phyloP scores from a whole-genome alignment of 2,888 invertebrate species.

The Drosophila siamana region DNA sequence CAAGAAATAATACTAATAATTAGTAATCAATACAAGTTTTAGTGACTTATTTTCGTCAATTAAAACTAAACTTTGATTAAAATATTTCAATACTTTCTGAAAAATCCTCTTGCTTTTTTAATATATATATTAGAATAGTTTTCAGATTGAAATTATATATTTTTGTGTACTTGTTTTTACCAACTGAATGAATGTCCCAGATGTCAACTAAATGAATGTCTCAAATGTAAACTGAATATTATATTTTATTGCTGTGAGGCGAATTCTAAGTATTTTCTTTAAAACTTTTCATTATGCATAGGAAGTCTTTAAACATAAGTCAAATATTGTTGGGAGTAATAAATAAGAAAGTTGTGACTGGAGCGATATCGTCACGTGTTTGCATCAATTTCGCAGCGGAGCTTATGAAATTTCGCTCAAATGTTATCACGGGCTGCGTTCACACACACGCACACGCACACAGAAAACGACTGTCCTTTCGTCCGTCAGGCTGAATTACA shows the following conservation, averaged over 20 bases:
- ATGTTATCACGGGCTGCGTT: conserved; percentile 2
- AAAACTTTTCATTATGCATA: neutral
- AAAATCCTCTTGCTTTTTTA: no score
- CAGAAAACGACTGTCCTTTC: conserved; percentile 3
- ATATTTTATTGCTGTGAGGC: neutral
- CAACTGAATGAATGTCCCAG: no score
- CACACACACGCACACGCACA: conserved; percentile 9
- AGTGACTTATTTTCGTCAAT: no score
- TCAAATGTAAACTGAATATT: neutral
- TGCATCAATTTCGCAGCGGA: conserved; percentile 10
- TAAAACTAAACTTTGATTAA: no score
- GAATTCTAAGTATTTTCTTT: neutral
- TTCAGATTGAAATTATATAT: no score
- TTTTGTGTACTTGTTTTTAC: no score
- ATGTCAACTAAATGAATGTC: no score
- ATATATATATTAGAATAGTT: no score
- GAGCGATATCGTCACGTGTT: conserved; percentile 4
- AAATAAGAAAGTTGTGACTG: neutral
- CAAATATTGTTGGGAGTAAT: neutral
- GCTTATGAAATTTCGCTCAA: conserved; percentile 11
- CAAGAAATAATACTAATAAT: no score
- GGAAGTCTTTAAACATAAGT: neutral
- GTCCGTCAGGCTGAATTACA: conserved; percentile 36
- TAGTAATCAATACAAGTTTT: no score
- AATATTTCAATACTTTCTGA: no score